These are phyloP conservation scores for Gryon sp. DNA, from an alignment of 1,140 invertebrate species.

Conservation along the genomic window DNA sequence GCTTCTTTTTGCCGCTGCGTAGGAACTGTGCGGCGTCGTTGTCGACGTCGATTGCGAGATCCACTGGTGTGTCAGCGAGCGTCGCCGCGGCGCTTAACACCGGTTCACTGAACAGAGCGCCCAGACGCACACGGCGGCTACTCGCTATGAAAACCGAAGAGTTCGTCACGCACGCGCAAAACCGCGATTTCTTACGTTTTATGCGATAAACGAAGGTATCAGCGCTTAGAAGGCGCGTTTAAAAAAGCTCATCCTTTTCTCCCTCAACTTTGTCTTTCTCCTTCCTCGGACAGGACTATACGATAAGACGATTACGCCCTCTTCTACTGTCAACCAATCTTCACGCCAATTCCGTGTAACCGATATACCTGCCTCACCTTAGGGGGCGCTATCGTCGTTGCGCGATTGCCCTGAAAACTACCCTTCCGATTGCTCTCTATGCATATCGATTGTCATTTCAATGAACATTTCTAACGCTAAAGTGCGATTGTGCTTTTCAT, in stretches of 20 bases:
- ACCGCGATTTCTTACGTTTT: slow-evolving; percentile 32
- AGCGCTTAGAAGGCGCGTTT: slow-evolving; percentile 23
- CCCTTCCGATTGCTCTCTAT: background rate
- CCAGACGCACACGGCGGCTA: slow-evolving; percentile 23
- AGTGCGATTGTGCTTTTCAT: too few species aligned
- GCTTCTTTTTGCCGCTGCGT: background rate
- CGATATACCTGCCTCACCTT: background rate
- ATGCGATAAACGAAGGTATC: slow-evolving; percentile 24
- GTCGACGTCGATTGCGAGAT: slow-evolving; percentile 6
- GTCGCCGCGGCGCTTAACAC: slow-evolving; percentile 52
- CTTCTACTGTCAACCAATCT: slow-evolving; percentile 15
- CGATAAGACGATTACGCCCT: slow-evolving; percentile 29
- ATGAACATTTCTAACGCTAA: background rate
- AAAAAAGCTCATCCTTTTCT: background rate
- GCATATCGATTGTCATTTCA: slow-evolving; percentile 1
- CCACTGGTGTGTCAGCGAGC: slow-evolving; percentile 6
- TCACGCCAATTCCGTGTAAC: slow-evolving; percentile 1
- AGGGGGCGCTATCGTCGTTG: background rate
- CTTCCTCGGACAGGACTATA: too few species aligned
- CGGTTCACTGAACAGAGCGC: slow-evolving; percentile 46
- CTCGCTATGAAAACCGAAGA: slow-evolving; percentile 3
- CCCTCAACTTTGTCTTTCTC: background rate
- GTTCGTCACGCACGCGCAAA: slow-evolving; percentile 9
- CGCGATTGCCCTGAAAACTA: background rate
- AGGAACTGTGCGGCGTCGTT: slow-evolving; percentile 2